phyloP scores from a whole-genome alignment of 1,140 invertebrate genomes.

The Euborellia annulipes region DNA sequence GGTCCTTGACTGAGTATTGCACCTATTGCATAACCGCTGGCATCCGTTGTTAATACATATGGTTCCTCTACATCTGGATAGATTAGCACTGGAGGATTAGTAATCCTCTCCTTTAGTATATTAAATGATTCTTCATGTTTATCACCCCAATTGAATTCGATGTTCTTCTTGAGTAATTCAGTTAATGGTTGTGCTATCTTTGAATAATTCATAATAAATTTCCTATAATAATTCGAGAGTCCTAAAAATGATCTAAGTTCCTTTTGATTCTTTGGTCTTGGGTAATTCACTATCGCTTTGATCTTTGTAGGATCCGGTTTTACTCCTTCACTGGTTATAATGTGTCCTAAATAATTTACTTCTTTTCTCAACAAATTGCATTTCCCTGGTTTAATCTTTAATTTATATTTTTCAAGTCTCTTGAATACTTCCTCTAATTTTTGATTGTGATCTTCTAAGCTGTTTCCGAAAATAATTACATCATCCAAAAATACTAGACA shows the following conservation, averaged over 20 bases:
- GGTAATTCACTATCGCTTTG: slow-evolving; percentile 11
- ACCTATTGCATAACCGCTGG: slow-evolving; percentile 32
- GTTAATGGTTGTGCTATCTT: slow-evolving; percentile 16
- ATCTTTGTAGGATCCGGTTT: slow-evolving; percentile 12
- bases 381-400: slow-evolving; percentile 28
- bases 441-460: slow-evolving; percentile 26
- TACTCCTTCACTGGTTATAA: slow-evolving; percentile 14
- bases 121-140: slow-evolving; percentile 20
- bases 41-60: slow-evolving; percentile 40
- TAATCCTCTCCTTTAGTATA: slow-evolving; percentile 11
- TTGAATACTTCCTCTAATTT: slow-evolving; percentile 22
- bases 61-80: slow-evolving; percentile 23
- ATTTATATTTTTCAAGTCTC: slow-evolving; percentile 17
- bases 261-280: slow-evolving; percentile 11
- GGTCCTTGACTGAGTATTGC: slow-evolving; percentile 22
- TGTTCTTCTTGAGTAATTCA: slow-evolving; percentile 14
- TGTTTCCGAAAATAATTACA: slow-evolving; percentile 23
- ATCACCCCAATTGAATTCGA: slow-evolving; percentile 19
- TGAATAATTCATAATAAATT: slow-evolving; percentile 22
- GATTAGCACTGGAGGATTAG: slow-evolving; percentile 21
- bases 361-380: slow-evolving; percentile 20
- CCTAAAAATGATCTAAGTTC: slow-evolving; percentile 18
- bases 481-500: slow-evolving; percentile 31
- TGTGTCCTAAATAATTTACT: slow-evolving; percentile 19
- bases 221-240: slow-evolving; percentile 20